phyloP scores from a whole-genome alignment of 2,797 vertebrate species.

The Falco peregrinus region DNA sequence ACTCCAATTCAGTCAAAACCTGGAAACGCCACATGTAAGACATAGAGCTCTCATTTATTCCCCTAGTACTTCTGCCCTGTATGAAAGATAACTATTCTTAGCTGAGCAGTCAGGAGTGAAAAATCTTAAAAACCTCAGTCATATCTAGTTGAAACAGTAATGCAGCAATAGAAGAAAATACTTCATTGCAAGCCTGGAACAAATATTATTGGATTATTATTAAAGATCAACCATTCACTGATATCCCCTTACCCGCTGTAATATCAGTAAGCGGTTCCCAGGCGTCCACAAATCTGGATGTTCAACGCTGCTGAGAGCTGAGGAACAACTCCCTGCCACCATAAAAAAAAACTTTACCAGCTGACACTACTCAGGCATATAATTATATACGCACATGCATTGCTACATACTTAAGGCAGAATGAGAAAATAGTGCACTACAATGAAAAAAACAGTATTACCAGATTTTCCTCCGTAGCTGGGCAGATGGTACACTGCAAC shows the following conservation, averaged over 20 bases:
- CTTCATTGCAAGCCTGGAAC: neutral
- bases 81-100: neutral
- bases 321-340: neutral
- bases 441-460: neutral
- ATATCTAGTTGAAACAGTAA: neutral
- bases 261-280: neutral
- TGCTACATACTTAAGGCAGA: neutral
- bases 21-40: neutral
- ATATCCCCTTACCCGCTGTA: neutral
- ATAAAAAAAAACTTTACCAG: neutral
- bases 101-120: neutral
- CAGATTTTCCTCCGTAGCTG: neutral
- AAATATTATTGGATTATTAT: neutral
- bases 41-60: neutral
- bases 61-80: neutral
- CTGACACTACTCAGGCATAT: neutral
- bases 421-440: neutral
- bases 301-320: rapidly evolving
- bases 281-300: neutral
- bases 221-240: neutral
- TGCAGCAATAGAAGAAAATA: neutral
- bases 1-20: neutral
- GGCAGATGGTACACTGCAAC: neutral
- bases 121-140: neutral
- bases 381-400: rapidly evolving